Evolutionary conservation across 1,140 invertebrate genomes (phyloP).

Genomic region (Spodoptera litura): DNA sequence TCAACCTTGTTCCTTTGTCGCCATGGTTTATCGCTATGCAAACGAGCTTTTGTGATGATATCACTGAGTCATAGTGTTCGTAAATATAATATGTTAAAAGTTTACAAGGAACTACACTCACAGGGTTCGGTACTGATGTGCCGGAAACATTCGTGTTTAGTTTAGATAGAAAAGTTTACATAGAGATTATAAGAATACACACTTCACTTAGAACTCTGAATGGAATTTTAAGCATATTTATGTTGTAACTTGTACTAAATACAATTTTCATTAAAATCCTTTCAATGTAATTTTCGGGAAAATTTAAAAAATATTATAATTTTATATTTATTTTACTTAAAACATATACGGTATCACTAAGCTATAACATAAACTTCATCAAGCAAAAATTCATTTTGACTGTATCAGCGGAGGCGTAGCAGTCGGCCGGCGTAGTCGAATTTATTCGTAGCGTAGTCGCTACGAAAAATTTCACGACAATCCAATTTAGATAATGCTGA

Average conservation of each 20-base stretch:
- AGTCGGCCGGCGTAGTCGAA: background rate
- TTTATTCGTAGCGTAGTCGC: constrained; percentile 22
- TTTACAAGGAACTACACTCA: constrained; percentile 34
- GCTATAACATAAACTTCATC: background rate
- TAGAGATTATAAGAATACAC: constrained; percentile 15
- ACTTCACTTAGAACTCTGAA: background rate
- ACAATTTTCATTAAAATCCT: too few species aligned
- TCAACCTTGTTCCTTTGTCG: constrained; percentile 70
- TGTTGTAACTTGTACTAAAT: background rate
- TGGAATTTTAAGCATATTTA: background rate
- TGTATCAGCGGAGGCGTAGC: background rate
- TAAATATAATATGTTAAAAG: constrained; percentile 51
- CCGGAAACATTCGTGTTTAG: constrained; percentile 33
- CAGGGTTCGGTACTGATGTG: background rate
- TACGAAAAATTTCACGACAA: background rate
- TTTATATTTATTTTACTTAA: background rate
- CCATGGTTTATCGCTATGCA: constrained; percentile 66
- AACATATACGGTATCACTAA: background rate
- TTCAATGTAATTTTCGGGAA: too few species aligned
- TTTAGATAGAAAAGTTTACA: constrained; percentile 25
- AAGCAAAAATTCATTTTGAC: background rate
- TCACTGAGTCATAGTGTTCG: constrained; percentile 58
- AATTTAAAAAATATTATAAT: too few species aligned
- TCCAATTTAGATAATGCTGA: constrained; percentile 12
- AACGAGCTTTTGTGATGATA: constrained; percentile 61